phyloP scores from a whole-genome alignment of 2,888 invertebrate genomes.

The Caenorhabditis macrosperma region DNA sequence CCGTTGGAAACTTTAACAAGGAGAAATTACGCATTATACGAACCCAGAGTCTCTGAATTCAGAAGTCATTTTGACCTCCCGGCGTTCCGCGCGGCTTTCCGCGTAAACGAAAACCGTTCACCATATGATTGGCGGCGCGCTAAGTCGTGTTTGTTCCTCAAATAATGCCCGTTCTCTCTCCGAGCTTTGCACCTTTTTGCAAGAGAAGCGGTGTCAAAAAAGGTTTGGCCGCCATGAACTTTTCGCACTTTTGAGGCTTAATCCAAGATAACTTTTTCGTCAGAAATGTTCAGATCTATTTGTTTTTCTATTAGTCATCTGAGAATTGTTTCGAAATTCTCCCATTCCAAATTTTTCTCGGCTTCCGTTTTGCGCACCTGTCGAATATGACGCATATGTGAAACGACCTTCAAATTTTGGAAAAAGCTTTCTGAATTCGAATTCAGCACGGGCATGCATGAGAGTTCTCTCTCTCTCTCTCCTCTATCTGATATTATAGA shows the following conservation, averaged over 20 bases:
- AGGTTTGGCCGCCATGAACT: constrained; percentile 18
- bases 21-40: constrained; percentile 41
- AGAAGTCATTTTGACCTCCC: constrained; percentile 24
- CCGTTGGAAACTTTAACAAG: constrained; percentile 25
- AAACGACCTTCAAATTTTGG: neutral
- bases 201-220: constrained; percentile 28
- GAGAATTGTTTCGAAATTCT: neutral
- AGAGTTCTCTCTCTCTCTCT: too few relatives aligned
- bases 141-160: constrained; percentile 45
- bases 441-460: too few relatives aligned
- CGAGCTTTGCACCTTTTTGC: constrained; percentile 24
- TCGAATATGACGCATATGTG: neutral
- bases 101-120: constrained; percentile 36
- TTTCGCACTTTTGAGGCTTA: neutral
- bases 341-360: neutral
- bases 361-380: neutral
- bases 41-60: constrained; percentile 17
- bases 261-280: neutral
- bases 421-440: too few relatives aligned
- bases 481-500: too few relatives aligned
- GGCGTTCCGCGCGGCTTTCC: constrained; percentile 5
- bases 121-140: constrained; percentile 31
- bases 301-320: neutral
- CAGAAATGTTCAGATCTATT: neutral
- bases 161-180: constrained; percentile 25